phyloP scores from a whole-genome alignment of 2,113 vertebrate species.

The Hippocampus comes region DNA sequence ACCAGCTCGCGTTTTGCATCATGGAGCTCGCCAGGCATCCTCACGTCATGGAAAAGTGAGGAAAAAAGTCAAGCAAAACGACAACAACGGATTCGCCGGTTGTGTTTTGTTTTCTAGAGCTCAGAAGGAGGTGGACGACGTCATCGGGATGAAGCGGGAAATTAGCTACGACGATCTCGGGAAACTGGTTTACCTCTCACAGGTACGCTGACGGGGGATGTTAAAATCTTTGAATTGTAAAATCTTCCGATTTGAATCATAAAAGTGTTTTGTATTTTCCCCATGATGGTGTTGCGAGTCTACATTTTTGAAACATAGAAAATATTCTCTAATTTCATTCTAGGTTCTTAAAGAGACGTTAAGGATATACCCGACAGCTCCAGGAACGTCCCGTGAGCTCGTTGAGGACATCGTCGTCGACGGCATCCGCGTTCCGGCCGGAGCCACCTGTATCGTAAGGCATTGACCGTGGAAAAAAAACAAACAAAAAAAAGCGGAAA shows the following conservation, averaged over 20 bases:
- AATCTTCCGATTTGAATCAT: too few relatives aligned
- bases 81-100: not conserved
- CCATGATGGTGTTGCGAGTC: too few relatives aligned
- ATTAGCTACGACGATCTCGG: conserved; percentile 84
- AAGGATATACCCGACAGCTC: conserved; percentile 78
- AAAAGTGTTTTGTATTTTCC: too few relatives aligned
- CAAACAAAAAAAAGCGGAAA: not conserved
- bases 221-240: too few relatives aligned
- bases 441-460: not conserved
- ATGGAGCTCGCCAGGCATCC: conserved; percentile 84
- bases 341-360: conserved; percentile 89
- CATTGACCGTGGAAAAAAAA: too few relatives aligned
- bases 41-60: conserved; percentile 81
- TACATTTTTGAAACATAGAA: not conserved
- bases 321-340: too few relatives aligned
- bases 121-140: conserved; percentile 83
- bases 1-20: conserved; percentile 82
- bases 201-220: conserved; percentile 66
- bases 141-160: conserved; percentile 83
- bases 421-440: conserved; percentile 9
- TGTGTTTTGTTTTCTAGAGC: conserved; percentile 58
- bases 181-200: conserved; percentile 81
- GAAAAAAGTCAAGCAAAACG: not conserved
- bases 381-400: conserved; percentile 75
- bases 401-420: conserved; percentile 70